Evolutionary conservation across 2,113 vertebrate genomes (phyloP).

Genomic region (Albula glossodonta): DNA sequence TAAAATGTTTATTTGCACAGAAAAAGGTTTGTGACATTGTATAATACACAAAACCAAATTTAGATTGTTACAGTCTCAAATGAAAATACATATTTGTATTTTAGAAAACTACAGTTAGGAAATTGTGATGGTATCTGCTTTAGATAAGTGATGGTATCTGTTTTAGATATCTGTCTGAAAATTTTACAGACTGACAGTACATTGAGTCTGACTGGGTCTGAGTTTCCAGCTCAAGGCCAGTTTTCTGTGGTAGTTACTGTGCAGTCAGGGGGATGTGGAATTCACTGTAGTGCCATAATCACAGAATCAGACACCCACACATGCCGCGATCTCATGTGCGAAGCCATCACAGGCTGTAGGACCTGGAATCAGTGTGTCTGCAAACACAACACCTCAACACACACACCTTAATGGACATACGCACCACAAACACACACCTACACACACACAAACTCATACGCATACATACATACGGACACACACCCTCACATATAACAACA

Average conservation of each 20-base stretch:
- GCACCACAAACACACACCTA: neutral
- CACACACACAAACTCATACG: neutral
- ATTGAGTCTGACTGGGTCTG: too few relatives aligned
- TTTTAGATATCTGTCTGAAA: too few relatives aligned
- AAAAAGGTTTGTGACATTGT: neutral
- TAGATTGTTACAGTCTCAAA: neutral
- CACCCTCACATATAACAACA: neutral
- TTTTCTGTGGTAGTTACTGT: too few relatives aligned
- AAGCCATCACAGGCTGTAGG: neutral
- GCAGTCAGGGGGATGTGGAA: too few relatives aligned
- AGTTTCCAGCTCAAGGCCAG: too few relatives aligned
- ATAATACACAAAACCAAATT: neutral
- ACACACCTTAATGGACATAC: neutral
- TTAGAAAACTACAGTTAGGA: neutral
- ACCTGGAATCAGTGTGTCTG: too few relatives aligned
- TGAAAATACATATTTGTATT: neutral
- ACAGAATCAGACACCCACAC: neutral
- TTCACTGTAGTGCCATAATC: neutral
- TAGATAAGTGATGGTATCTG: too few relatives aligned
- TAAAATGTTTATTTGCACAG: neutral
- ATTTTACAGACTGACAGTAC: too few relatives aligned
- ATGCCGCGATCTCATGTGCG: neutral
- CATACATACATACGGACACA: neutral
- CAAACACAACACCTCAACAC: neutral
- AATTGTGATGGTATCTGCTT: too few relatives aligned